Base-by-base conservation (phyloP, 2,113 vertebrate species). In the Sceloporus undulatus region DNA sequence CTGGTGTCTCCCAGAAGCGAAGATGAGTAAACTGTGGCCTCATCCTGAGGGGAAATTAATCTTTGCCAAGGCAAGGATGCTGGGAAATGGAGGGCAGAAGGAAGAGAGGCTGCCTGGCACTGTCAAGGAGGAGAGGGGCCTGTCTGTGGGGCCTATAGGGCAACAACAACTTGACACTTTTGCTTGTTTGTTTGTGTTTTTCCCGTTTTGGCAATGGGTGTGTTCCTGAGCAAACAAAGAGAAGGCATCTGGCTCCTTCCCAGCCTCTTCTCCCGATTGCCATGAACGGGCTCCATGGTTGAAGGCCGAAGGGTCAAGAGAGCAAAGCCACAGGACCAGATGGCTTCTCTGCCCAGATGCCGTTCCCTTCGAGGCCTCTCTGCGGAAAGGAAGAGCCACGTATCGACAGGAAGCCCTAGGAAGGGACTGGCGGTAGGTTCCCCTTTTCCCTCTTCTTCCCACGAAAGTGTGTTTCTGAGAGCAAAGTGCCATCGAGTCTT, bases 401-500 rank as follows among this genome's bases (percentile, higher is more conserved):
- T 96, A 95, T 97, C 96, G 34, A 34, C 34, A 34, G 34, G 34
- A 34, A 34, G 34, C 34, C 34, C 34, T 34, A 34, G 34, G 34
- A 34, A 34, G 34, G 34, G 34, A 34, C 34, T 34, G 34, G 96
- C 95, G 96, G 97, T 84, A 95, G 93, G 82, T 92, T 95, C 94
- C 95, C 96, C 93, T 97, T 96, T 89, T 94, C 48, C 48, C 7
- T 48, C 7, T 5, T 34, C 94, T 89, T 89, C 96, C 96, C 96
- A 92, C 97, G 97, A 95, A 98, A 97, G 97, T 95, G 96, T 96
- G 97, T 97, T 96, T 98, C 97, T 97, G 96, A 96, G 93, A 98
- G 97, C 96, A 97, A 98, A 98, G 97, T 98, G 96, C 97, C 94
- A 97, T 98, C 98, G 96, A 98, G 98, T 99, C 98, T 99, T 99